Evolutionary conservation across 2,113 vertebrate species (phyloP), one percentile per base, ranked within the genome.

Genomic region (Crotalus tigris): DNA sequence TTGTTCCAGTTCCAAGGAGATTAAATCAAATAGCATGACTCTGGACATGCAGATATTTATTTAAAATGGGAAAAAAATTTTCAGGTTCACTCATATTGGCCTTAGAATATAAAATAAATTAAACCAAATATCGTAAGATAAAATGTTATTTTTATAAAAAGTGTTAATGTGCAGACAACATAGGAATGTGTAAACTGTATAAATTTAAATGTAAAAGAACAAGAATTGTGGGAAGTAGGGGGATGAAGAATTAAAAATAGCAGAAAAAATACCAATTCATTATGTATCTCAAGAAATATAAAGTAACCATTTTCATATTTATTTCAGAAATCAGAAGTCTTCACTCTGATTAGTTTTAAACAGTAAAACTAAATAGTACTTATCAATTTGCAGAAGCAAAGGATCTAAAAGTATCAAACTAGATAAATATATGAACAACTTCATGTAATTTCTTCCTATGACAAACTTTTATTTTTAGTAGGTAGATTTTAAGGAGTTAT

Each of bases 201-300:
- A 59, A 89, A 7, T 49, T 96, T 58, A 39, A 92, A 91, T 87
- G 11, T 4, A 87, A 87, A 51, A 87, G 46, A 53, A 53, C 24
- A 87, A 87, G 46, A 87, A 87, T 12, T 26, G 23, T 81, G 33
- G 5, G 21, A 87, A 87, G 53, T 86, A 87, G 5, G 23, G 21
- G 5, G 1, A 87, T 12, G 10, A 39, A 81, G 15, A 81, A 81
- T 39, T 39, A 81, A 81, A 75, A 39, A 81, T 81, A 81, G 33
- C 69, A 81, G 15, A 81, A 39, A 81, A 81, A 9, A 1, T 39
- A 81, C 33, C 69, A 5, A 39, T 81, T 81, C n/a, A 5, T 39
- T 81, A 81, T 17, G 39, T 39, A 81, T 81, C 69, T 33, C 17
- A 81, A 81, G 69, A 81, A 81, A 19, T 81, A 19, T 2, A 19